These are phyloP conservation scores for Muricea muricata DNA, from an alignment of 92 coral and sea anemone species.

Conservation along the genomic window DNA sequence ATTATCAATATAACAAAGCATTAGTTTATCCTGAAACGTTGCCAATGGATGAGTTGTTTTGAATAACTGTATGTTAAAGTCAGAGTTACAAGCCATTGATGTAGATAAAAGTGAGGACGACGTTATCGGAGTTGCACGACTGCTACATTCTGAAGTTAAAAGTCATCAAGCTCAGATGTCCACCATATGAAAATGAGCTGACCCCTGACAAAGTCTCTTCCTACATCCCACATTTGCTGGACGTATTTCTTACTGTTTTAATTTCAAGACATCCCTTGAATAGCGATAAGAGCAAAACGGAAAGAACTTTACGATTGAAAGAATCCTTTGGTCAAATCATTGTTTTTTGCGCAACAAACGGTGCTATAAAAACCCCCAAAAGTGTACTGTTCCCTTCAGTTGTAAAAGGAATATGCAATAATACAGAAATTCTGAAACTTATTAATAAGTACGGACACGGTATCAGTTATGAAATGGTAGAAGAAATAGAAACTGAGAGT, in stretches of 20 bases:
- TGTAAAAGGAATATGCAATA: conserved; percentile 50
- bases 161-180: conserved; percentile 59
- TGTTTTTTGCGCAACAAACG: conserved; percentile 42
- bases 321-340: conserved; percentile 35
- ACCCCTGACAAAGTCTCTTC: conserved; percentile 6
- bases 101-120: conserved; percentile 25
- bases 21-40: conserved; percentile 61
- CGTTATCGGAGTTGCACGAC: conserved; percentile 40
- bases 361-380: conserved; percentile 48
- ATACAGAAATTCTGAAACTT: conserved; percentile 50
- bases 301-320: not conserved
- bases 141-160: conserved; percentile 52
- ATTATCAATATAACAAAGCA: conserved; percentile 56
- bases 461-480: conserved; percentile 44
- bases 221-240: conserved; percentile 58
- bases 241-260: conserved; percentile 50
- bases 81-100: conserved; percentile 27
- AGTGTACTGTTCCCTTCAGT: conserved; percentile 48
- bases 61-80: conserved; percentile 9
- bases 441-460: conserved; percentile 50
- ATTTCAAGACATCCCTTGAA: conserved; percentile 55
- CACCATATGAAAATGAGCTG: conserved; percentile 61
- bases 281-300: conserved; percentile 4
- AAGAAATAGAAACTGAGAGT: conserved; percentile 59
- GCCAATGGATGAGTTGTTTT: conserved; percentile 49